Evolutionary conservation across 1,140 invertebrate species (phyloP).

Genomic region (Maconellicoccus hirsutus): DNA sequence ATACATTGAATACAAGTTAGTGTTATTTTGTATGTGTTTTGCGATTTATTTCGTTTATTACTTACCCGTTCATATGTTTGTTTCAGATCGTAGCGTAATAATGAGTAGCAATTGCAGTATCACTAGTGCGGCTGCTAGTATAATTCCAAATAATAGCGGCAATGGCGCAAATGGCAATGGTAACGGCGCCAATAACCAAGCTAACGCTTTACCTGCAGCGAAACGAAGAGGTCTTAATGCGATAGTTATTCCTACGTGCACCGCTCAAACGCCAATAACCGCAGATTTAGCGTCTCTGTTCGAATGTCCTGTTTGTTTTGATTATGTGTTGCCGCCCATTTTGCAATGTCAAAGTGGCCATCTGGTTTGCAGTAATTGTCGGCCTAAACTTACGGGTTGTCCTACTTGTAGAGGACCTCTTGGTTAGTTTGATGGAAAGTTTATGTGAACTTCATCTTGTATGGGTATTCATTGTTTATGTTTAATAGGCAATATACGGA

Average conservation of each 20-base stretch:
- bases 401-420: constrained; percentile 94
- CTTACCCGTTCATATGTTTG: not conserved
- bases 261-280: constrained; percentile 34
- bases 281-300: constrained; percentile 89
- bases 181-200: not conserved
- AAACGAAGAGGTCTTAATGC: constrained; percentile 13
- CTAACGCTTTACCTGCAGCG: not conserved
- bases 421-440: constrained; percentile 35
- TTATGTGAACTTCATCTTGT: too few species aligned
- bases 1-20: not conserved
- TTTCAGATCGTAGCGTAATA: constrained; percentile 2
- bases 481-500: constrained; percentile 83
- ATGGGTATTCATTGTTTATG: too few species aligned
- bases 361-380: constrained; percentile 85
- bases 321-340: constrained; percentile 96
- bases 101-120: constrained; percentile 7
- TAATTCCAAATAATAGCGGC: constrained; percentile 11
- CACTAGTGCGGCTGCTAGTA: not conserved
- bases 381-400: constrained; percentile 91
- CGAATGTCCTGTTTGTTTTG: constrained; percentile 99
- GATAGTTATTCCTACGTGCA: constrained; percentile 5
- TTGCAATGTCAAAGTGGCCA: constrained; percentile 79
- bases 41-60: not conserved
- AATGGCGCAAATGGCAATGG: not conserved
- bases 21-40: not conserved